Conservation (phyloP, 2,888 invertebrate species). For the Cotesia congregata region DNA sequence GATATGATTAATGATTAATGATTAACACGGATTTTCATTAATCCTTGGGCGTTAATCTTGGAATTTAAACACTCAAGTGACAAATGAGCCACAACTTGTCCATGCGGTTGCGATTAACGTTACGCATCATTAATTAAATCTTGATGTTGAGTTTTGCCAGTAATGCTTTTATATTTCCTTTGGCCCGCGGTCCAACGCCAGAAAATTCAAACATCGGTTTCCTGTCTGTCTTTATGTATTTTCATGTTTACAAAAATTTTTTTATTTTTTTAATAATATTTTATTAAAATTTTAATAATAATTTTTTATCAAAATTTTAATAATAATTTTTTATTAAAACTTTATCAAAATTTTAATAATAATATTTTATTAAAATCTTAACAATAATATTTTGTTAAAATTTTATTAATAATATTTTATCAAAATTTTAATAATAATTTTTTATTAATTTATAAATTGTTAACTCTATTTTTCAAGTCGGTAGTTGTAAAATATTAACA, state of each 20-base stretch:
- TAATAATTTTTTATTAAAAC: no score
- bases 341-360: no score
- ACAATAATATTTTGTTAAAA: no score
- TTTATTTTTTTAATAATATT: no score
- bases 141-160: conserved; percentile 15
- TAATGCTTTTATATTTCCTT: conserved; percentile 37
- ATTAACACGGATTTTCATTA: neutral
- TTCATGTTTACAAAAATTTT: neutral
- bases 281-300: no score
- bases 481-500: no score
- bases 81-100: conserved; percentile 3
- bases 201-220: neutral
- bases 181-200: conserved; percentile 33
- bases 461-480: no score
- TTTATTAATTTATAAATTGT: no score
- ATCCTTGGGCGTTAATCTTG: neutral
- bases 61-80: neutral
- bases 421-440: no score
- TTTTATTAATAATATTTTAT: no score
- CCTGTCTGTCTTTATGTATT: conserved; percentile 3
- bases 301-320: no score
- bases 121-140: conserved; percentile 32
- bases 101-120: conserved; percentile 28
- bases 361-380: no score
- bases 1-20: neutral